Conservation (phyloP, 2,113 vertebrate species). For the Redunca redunca region DNA sequence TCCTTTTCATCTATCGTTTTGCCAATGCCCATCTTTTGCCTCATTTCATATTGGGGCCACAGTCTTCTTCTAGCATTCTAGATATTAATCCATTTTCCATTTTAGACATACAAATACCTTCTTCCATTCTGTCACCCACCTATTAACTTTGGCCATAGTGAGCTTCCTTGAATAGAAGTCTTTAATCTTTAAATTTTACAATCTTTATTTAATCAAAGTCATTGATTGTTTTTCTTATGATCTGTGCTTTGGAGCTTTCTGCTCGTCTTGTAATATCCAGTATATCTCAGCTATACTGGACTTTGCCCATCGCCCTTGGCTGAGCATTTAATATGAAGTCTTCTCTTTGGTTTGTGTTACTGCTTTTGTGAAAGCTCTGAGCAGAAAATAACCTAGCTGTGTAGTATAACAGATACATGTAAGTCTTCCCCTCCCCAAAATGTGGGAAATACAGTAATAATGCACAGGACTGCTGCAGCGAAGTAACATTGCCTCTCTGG, state of each 20-base stretch:
- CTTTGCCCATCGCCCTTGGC: background rate
- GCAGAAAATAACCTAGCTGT: background rate
- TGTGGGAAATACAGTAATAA: background rate
- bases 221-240: background rate
- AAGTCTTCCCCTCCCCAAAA: background rate
- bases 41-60: background rate
- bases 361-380: background rate
- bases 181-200: background rate
- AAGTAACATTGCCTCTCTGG: background rate
- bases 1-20: background rate
- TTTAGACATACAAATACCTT: background rate
- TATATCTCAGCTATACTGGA: background rate
- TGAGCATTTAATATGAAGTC: background rate
- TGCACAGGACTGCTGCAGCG: background rate
- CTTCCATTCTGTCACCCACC: background rate
- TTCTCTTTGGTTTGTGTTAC: background rate
- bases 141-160: background rate
- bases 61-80: background rate
- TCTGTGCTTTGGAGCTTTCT: background rate
- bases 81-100: background rate
- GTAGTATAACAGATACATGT: background rate
- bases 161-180: background rate
- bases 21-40: background rate
- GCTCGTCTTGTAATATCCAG: background rate
- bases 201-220: background rate